A percentile compares a stretch with the other conserved stretches of the same genome.
These are phyloP conservation scores for Blastobasis lacticolella DNA, from an alignment of 2,888 invertebrate genomes.

Conservation along the genomic window DNA sequence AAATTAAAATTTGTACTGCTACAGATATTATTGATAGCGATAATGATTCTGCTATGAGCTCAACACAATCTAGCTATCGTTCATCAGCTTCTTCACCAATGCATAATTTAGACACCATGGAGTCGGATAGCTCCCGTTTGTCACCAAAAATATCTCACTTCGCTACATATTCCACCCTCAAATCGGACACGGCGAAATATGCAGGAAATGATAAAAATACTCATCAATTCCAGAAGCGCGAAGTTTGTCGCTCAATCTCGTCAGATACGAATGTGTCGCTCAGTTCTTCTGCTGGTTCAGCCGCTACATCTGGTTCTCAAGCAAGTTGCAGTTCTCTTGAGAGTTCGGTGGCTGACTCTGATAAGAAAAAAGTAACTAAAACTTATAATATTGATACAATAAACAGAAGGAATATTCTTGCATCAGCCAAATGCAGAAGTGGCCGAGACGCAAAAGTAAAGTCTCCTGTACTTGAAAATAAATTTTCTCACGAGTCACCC, in stretches of 20 bases:
- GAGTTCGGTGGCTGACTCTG: slow-evolving; percentile 77
- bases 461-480: slow-evolving; percentile 82
- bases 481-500: slow-evolving; percentile 76
- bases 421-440: slow-evolving; percentile 89
- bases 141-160: slow-evolving; percentile 63
- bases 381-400: slow-evolving; percentile 87
- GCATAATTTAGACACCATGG: slow-evolving; percentile 75
- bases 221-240: slow-evolving; percentile 69
- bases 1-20: slow-evolving; percentile 61
- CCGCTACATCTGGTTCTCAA: slow-evolving; percentile 82
- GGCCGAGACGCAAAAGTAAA: slow-evolving; percentile 83
- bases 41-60: slow-evolving; percentile 91
- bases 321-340: slow-evolving; percentile 80
- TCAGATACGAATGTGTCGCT: slow-evolving; percentile 83
- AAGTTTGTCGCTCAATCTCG: slow-evolving; percentile 79
- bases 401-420: slow-evolving; percentile 89
- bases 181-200: slow-evolving; percentile 55
- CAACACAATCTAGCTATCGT: slow-evolving; percentile 85
- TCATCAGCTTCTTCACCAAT: slow-evolving; percentile 86
- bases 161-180: slow-evolving; percentile 53
- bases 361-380: slow-evolving; percentile 81
- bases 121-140: slow-evolving; percentile 68
- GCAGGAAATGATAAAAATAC: slow-evolving; percentile 42
- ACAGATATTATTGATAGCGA: slow-evolving; percentile 81
- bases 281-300: slow-evolving; percentile 80